Percentiles rank a stretch among this genome's conserved stretches.
phyloP scores from a whole-genome alignment of 2,797 vertebrate genomes.

The Orestias chungarensis region DNA sequence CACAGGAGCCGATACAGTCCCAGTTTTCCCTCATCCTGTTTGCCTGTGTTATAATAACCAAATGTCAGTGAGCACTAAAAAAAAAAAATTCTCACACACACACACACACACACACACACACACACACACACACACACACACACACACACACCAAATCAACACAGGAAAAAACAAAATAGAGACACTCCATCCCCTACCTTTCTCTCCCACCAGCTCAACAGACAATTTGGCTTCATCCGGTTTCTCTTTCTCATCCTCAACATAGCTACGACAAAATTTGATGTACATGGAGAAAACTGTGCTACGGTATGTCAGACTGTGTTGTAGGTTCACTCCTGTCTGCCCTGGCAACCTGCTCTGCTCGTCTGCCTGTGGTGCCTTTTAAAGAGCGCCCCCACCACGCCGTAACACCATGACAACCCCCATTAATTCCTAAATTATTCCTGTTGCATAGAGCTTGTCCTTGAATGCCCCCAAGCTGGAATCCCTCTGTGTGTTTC shows the following conservation, averaged over 20 bases:
- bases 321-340: conserved; percentile 30
- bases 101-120: too few relatives aligned
- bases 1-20: conserved; percentile 55
- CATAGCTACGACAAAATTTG: conserved; percentile 69
- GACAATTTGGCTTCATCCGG: conserved; percentile 36
- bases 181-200: conserved; percentile 50
- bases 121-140: too few relatives aligned
- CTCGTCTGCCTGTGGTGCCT: conserved; percentile 10
- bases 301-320: conserved; percentile 11
- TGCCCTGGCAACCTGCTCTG: conserved; percentile 22
- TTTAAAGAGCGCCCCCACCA: conserved; percentile 31
- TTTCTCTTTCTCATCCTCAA: conserved; percentile 49
- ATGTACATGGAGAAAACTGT: conserved; percentile 69
- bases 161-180: too few relatives aligned
- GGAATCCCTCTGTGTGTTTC: conserved; percentile 11
- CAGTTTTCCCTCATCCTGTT: conserved; percentile 7
- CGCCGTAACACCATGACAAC: conserved; percentile 44
- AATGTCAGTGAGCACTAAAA: conserved; percentile 21
- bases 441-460: conserved; percentile 54
- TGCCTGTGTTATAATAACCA: conserved; percentile 21
- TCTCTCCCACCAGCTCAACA: conserved; percentile 48
- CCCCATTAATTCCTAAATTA: conserved; percentile 37
- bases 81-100: too few relatives aligned
- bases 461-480: conserved; percentile 34
- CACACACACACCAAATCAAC: too few relatives aligned